These are phyloP conservation scores for Liolophura sinensis DNA, from an alignment of 1,140 invertebrate species.

Conservation along the genomic window DNA sequence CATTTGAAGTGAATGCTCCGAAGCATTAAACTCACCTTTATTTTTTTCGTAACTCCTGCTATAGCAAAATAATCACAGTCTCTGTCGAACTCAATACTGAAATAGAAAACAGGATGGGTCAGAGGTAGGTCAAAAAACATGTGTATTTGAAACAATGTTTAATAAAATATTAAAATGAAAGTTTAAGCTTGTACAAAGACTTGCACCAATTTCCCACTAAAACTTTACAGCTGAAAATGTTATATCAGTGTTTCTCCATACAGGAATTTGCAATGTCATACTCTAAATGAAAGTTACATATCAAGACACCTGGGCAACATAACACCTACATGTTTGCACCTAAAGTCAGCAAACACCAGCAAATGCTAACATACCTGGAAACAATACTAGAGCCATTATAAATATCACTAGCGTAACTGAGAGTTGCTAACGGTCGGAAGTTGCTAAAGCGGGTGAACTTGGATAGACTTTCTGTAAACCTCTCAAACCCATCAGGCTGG, in stretches of 20 bases:
- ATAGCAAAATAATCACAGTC: slow-evolving; percentile 96
- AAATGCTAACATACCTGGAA: slow-evolving; percentile 64
- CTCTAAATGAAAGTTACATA: too few species aligned
- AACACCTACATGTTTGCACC: slow-evolving; percentile 2
- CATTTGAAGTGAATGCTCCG: too few species aligned
- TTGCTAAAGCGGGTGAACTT: slow-evolving; percentile 86
- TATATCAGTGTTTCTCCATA: too few species aligned
- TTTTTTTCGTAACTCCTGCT: slow-evolving; percentile 93
- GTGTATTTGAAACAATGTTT: too few species aligned
- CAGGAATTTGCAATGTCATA: too few species aligned
- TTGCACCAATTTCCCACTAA: too few species aligned
- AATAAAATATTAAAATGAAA: too few species aligned
- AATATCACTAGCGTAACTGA: slow-evolving; percentile 89
- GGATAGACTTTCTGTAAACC: slow-evolving; percentile 84
- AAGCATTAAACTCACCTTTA: slow-evolving; percentile 70
- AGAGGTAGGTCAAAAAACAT: too few species aligned
- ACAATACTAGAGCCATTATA: slow-evolving; percentile 90
- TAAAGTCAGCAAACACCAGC: too few species aligned
- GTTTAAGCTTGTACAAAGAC: too few species aligned
- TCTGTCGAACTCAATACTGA: slow-evolving; percentile 94
- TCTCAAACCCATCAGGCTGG: slow-evolving; percentile 65
- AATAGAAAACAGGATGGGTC: slow-evolving; percentile 22
- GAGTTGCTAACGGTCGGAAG: slow-evolving; percentile 78
- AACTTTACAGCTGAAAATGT: too few species aligned
- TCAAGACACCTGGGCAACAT: neutral